These are phyloP conservation scores for Cyanoderma ruficeps DNA, from an alignment of 2,113 vertebrate species.

Conservation along the genomic window DNA sequence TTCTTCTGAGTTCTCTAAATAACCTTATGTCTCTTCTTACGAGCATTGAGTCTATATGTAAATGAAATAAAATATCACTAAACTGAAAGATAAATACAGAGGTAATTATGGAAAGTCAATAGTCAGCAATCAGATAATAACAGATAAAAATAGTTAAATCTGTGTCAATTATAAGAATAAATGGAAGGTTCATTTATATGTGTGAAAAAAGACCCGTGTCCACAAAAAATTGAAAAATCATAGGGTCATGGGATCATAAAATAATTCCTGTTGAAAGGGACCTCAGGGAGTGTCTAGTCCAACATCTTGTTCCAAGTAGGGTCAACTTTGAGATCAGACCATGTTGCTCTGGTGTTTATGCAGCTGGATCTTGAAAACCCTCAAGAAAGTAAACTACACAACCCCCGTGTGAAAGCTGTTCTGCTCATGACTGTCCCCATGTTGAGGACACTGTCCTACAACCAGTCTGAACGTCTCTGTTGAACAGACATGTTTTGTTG, in stretches of 20 bases:
- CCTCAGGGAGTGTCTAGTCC: not conserved
- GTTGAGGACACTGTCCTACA: not conserved
- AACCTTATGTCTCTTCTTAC: not conserved
- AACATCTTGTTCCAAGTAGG: not conserved
- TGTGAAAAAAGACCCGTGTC: not conserved
- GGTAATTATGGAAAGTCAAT: not conserved
- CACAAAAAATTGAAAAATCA: not conserved
- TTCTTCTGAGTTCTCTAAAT: not conserved
- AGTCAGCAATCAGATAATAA: not conserved
- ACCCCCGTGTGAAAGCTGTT: not conserved
- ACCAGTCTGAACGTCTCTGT: not conserved
- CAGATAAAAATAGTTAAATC: not conserved
- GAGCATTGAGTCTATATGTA: not conserved
- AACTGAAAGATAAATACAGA: not conserved
- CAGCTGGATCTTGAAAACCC: not conserved
- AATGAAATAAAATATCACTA: not conserved
- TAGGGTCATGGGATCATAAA: not conserved
- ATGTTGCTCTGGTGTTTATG: not conserved
- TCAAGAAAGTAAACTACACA: not conserved
- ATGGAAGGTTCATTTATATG: not conserved
- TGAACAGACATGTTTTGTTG: rapidly evolving
- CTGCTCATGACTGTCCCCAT: rapidly evolving
- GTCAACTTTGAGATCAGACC: not conserved
- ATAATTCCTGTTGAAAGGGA: not conserved
- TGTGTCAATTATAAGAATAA: not conserved